Evolutionary conservation across 2,113 vertebrate genomes (phyloP), one percentile per base, ranked within the genome.

Genomic region (Lycocorax pyrrhopterus): DNA sequence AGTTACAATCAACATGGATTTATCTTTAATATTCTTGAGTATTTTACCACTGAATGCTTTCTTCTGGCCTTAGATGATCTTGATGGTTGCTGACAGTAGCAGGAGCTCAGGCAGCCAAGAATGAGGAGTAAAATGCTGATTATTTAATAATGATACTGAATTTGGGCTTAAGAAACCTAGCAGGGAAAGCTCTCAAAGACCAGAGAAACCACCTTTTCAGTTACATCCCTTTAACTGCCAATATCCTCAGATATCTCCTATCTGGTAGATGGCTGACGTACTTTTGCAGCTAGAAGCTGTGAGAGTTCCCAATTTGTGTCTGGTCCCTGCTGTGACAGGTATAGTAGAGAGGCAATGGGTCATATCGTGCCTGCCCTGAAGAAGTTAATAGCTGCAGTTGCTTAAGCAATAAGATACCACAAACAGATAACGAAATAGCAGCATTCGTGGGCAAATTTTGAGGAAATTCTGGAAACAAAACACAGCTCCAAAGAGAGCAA

Each of bases 241-340:
- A 5, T 43, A 37, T 27, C 44, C 39, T 88, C 33, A 52, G 53
- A 5, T 35, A 60, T 20, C 47, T 68, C 5, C 56, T 10, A 0
- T 15, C 49, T 10, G 33, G 39, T 19, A 68, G 62, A n/a, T 2
- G 27, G 62, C 27, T n/a, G 59, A 43, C 2, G 11, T 18, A 20
- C 13, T 41, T 66, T 29, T 30, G 46, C 76, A 71, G 30, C 43
- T 30, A 17, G 17, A 66, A 66, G 46, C 63, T 52, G 33, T 7
- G 41, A 58, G 39, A 0, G 4, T 39, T 84, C 21, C 17, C 47
- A 55, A 4, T 6, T 55, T 2, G 0, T 2, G 1, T 19, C 21
- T 66, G 26, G 37, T 37, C 37, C 37, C 51, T 68, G 22, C 9
- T 35, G 29, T 30, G 23, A n/a, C 33, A 51, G 15, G 17, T 16